These are phyloP conservation scores for Sminthopsis crassicaudata DNA, from an alignment of 2,113 vertebrate genomes.

Conservation along the genomic window DNA sequence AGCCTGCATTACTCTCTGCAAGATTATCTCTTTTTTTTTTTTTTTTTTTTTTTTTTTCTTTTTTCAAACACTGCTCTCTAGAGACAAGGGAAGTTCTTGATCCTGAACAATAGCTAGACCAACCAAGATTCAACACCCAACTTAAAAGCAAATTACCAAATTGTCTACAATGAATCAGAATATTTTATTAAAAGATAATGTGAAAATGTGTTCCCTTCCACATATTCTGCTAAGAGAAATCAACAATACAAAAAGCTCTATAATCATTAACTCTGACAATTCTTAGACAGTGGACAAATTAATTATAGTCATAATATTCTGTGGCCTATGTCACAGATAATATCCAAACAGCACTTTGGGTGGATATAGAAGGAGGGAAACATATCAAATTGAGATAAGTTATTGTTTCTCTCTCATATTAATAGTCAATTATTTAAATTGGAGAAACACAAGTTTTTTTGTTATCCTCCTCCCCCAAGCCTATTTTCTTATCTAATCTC, in stretches of 20 bases:
- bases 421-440: background rate
- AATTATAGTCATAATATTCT: background rate
- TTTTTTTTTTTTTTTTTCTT: background rate
- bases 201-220: background rate
- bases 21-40: background rate
- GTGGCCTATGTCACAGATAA: no score
- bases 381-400: background rate
- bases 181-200: slow-evolving; percentile 33
- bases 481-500: background rate
- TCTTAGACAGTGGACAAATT: background rate
- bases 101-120: background rate
- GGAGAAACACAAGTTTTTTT: no score
- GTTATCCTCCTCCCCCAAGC: background rate
- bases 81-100: background rate
- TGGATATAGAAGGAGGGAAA: background rate
- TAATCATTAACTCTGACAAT: background rate
- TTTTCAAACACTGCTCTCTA: background rate
- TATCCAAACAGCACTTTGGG: no score
- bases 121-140: background rate
- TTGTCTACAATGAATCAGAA: background rate
- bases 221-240: background rate
- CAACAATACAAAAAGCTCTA: background rate
- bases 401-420: background rate
- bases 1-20: background rate
- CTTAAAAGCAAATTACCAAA: background rate